A percentile compares a stretch with the other conserved stretches of the same genome.
Evolutionary conservation across 2,888 invertebrate genomes (phyloP).

Genomic region (Trissolcus japonicus): DNA sequence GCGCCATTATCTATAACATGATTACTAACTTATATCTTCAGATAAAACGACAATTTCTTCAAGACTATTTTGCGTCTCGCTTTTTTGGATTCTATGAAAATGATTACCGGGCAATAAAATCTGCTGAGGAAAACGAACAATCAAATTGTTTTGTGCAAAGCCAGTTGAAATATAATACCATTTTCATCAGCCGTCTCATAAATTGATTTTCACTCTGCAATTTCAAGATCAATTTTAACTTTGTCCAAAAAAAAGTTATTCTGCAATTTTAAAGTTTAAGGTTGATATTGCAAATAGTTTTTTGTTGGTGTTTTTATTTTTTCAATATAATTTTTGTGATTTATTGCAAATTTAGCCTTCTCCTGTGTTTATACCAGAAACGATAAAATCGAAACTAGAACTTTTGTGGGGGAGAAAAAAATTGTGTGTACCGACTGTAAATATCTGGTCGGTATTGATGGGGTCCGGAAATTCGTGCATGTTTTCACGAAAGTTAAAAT

Average conservation of each 20-base stretch:
- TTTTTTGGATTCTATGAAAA: background rate
- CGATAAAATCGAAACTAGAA: background rate
- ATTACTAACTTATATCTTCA: background rate
- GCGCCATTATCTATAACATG: slow-evolving; percentile 1
- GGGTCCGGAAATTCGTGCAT: background rate
- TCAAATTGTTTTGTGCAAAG: too few species aligned
- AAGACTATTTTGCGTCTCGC: background rate
- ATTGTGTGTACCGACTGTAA: slow-evolving; percentile 1
- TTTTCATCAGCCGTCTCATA: too few species aligned
- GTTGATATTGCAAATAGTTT: too few species aligned
- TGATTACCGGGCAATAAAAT: background rate
- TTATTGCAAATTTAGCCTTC: background rate
- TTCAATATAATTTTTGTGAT: background rate
- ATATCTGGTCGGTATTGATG: slow-evolving; percentile 4
- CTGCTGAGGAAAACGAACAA: too few species aligned
- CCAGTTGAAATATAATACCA: too few species aligned
- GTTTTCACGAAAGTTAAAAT: slow-evolving; percentile 1
- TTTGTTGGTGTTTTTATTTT: too few species aligned
- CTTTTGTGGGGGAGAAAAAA: background rate
- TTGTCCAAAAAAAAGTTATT: too few species aligned
- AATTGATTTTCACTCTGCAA: too few species aligned
- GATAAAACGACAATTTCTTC: slow-evolving; percentile 1
- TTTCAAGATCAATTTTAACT: too few species aligned
- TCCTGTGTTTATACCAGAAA: background rate
- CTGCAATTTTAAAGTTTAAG: too few species aligned